Percentiles rank a stretch among this genome's conserved stretches.
Conservation (phyloP, 2,797 vertebrate species). For the Pagetopsis macropterus region DNA sequence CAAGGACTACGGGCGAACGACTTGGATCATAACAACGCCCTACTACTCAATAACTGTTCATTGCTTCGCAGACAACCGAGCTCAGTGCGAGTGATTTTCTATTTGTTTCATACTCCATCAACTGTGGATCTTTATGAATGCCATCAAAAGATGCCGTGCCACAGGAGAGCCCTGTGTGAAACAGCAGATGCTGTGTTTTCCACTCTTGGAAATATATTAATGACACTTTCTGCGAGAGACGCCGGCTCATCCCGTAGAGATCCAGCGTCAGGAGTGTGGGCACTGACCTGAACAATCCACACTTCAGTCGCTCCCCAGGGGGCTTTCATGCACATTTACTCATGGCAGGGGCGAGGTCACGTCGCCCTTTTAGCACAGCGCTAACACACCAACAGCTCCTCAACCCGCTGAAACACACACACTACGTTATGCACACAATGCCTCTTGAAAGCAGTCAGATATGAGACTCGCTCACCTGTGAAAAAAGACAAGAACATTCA, state of each 20-base stretch:
- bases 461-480: slow-evolving; percentile 50
- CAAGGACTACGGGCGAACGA: slow-evolving; percentile 41
- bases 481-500: slow-evolving; percentile 50
- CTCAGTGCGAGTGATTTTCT: slow-evolving; percentile 43
- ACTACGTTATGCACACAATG: neutral
- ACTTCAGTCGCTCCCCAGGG: slow-evolving; percentile 64
- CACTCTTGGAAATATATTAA: slow-evolving; percentile 69
- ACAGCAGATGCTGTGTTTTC: slow-evolving; percentile 59
- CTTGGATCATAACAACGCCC: slow-evolving; percentile 51
- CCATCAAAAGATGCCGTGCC: slow-evolving; percentile 52
- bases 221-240: slow-evolving; percentile 58
- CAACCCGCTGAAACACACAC: slow-evolving; percentile 29
- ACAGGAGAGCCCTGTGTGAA: slow-evolving; percentile 46
- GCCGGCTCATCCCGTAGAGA: slow-evolving; percentile 55
- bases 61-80: slow-evolving; percentile 36
- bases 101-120: slow-evolving; percentile 45
- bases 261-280: slow-evolving; percentile 43
- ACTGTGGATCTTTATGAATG: slow-evolving; percentile 56
- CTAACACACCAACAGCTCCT: slow-evolving; percentile 50
- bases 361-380: slow-evolving; percentile 70
- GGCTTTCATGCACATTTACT: slow-evolving; percentile 74
- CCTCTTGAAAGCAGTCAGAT: slow-evolving; percentile 38
- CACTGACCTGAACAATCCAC: slow-evolving; percentile 74
- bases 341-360: slow-evolving; percentile 67
- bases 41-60: slow-evolving; percentile 45